Evolutionary conservation across 2,797 vertebrate species (phyloP).

Genomic region (Anguilla anguilla): DNA sequence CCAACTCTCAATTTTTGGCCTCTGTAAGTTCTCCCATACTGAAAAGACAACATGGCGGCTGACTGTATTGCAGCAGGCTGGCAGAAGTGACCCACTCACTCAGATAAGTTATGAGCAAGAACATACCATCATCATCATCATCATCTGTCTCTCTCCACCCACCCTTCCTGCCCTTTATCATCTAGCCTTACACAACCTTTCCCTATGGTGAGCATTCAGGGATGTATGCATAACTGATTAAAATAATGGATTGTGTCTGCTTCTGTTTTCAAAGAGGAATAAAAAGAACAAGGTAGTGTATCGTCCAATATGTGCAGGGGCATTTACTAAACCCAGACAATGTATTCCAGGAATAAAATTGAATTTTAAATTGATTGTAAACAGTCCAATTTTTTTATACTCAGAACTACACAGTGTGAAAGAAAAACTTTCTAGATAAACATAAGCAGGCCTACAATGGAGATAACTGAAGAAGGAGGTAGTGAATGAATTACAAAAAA

Average conservation of each 20-base stretch:
- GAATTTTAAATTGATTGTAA: no score
- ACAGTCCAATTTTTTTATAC: no score
- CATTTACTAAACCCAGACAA: background rate
- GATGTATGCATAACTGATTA: background rate
- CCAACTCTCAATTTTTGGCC: background rate
- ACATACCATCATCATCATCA: background rate
- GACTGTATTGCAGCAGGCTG: background rate
- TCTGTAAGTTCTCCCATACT: background rate
- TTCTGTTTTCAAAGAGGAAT: background rate
- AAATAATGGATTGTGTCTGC: background rate
- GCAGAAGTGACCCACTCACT: background rate
- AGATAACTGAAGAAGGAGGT: slow-evolving; percentile 5
- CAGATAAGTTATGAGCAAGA: background rate
- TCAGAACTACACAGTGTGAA: background rate
- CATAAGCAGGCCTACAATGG: background rate
- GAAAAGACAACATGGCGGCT: background rate
- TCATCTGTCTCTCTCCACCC: background rate
- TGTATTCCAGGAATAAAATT: no score
- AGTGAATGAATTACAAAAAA: background rate
- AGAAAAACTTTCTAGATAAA: background rate
- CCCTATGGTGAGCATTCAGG: background rate
- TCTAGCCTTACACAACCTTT: background rate
- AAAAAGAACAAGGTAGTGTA: background rate
- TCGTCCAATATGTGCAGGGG: background rate
- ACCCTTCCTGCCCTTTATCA: background rate